These are phyloP conservation scores for Drosophila basisetae DNA, from an alignment of 2,888 invertebrate species.

Conservation along the genomic window DNA sequence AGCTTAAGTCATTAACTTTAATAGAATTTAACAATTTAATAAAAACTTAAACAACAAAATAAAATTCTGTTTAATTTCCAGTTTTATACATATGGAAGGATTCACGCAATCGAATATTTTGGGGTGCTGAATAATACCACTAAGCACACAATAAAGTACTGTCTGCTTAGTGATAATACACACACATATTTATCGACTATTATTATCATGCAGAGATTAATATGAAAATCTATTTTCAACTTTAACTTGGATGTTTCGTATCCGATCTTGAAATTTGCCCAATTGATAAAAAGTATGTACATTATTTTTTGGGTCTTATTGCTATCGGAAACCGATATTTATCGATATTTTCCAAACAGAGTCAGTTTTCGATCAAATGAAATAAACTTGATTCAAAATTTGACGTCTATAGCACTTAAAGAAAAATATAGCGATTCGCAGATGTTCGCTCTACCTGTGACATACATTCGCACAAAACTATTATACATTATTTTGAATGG, in stretches of 20 bases:
- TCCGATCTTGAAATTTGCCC: background rate
- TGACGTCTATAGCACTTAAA: background rate
- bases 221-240: background rate
- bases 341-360: too few species aligned
- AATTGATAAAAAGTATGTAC: background rate
- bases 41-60: slow-evolving; percentile 33
- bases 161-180: background rate
- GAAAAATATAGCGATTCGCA: background rate
- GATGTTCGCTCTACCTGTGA: background rate
- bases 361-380: too few species aligned
- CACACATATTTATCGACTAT: background rate
- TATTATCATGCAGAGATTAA: background rate
- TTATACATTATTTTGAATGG: too few species aligned
- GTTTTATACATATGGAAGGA: background rate
- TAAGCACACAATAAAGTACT: background rate
- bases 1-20: slow-evolving; percentile 77
- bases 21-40: slow-evolving; percentile 72
- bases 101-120: background rate
- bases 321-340: too few species aligned
- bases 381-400: too few species aligned
- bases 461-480: background rate
- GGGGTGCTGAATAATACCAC: background rate
- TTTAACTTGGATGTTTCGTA: background rate
- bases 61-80: slow-evolving; percentile 5
- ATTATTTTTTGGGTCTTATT: background rate